Evolutionary conservation across 2,113 vertebrate genomes (phyloP).

Genomic region (Scytalopus superciliaris): DNA sequence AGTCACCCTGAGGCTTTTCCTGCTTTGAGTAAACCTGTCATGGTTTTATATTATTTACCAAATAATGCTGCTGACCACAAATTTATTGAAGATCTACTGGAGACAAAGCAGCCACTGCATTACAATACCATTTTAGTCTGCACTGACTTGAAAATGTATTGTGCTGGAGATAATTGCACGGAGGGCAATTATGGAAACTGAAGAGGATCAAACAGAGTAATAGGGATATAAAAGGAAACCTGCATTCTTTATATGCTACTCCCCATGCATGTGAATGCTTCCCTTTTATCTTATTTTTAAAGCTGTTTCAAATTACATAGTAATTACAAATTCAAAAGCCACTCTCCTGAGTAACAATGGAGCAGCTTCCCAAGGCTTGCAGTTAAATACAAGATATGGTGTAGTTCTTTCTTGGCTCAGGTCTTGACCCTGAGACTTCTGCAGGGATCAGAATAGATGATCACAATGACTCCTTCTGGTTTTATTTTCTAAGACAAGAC

Average conservation of each 20-base stretch:
- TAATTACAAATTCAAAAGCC: slow-evolving; percentile 30
- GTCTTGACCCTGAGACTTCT: neutral
- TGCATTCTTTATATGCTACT: neutral
- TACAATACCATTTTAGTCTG: neutral
- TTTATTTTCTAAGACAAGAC: neutral
- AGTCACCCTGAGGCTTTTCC: neutral
- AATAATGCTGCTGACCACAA: neutral
- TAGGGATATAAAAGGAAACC: slow-evolving; percentile 25
- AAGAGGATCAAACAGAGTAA: slow-evolving; percentile 30
- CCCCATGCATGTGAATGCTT: neutral
- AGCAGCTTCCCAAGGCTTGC: neutral
- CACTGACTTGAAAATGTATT: slow-evolving; percentile 1
- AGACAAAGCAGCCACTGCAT: neutral
- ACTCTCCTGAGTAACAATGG: neutral
- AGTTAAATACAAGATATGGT: neutral
- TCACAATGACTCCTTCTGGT: neutral
- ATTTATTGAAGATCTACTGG: neutral
- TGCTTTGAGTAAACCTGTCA: neutral
- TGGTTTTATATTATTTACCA: slow-evolving; percentile 26
- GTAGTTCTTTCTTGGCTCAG: neutral
- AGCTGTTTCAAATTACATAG: slow-evolving; percentile 40
- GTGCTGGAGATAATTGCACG: neutral
- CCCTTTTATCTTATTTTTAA: slow-evolving; percentile 32
- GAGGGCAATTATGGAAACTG: slow-evolving; percentile 21
- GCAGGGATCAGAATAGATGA: neutral